Evolutionary conservation across 2,797 vertebrate genomes (phyloP).

Genomic region (Vespertilio murinus): DNA sequence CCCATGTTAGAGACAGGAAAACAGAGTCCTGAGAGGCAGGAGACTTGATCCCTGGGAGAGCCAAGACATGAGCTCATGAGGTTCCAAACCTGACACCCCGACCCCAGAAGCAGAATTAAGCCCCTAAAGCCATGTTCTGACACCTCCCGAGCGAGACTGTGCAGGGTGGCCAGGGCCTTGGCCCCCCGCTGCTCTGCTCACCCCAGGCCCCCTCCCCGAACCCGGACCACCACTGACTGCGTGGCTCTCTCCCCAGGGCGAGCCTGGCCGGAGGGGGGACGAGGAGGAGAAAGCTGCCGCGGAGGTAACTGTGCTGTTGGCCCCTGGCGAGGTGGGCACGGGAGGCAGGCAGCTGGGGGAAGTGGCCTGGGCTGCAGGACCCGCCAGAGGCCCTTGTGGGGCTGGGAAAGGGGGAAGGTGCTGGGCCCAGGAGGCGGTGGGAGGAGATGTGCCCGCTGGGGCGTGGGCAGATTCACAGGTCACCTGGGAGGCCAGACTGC

Average conservation of each 20-base stretch:
- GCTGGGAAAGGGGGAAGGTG: neutral
- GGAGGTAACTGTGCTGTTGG: conserved; percentile 49
- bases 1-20: neutral
- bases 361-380: neutral
- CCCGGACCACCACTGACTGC: fast-evolving
- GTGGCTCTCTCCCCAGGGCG: conserved; percentile 37
- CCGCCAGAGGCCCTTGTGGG: neutral
- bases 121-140: neutral
- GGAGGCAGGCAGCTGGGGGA: neutral
- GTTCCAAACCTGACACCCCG: neutral
- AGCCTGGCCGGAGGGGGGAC: conserved; percentile 27
- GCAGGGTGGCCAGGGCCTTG: neutral
- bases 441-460: too few relatives aligned
- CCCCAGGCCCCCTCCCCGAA: fast-evolving
- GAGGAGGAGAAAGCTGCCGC: neutral
- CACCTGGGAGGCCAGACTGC: neutral
- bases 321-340: fast-evolving
- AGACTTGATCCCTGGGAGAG: neutral
- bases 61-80: neutral
- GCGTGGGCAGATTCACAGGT: neutral
- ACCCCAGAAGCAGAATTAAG: neutral
- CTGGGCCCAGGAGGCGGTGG: neutral
- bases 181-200: neutral
- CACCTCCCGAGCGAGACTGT: fast-evolving
- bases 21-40: neutral